These are phyloP conservation scores for Cephus sareptanus DNA, from an alignment of 2,888 invertebrate species.

Conservation along the genomic window DNA sequence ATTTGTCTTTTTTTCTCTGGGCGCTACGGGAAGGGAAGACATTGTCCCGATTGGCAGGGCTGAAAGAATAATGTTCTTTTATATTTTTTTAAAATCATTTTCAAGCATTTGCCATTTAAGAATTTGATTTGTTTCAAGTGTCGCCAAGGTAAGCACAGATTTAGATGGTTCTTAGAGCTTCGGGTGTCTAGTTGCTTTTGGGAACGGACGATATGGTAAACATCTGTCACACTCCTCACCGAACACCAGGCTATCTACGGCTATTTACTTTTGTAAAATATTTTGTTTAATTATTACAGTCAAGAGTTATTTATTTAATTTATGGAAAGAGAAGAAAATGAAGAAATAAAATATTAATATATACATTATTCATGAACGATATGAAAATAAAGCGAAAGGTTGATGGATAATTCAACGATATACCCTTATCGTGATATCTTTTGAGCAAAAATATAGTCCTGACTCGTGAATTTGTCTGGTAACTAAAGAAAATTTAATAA, in stretches of 20 bases:
- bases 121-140: neutral
- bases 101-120: neutral
- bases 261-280: slow-evolving; percentile 63
- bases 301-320: slow-evolving; percentile 63
- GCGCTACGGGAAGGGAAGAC: neutral
- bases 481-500: neutral
- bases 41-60: neutral
- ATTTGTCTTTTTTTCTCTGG: neutral
- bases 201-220: slow-evolving; percentile 36
- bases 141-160: slow-evolving; percentile 41
- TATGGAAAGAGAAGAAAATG: slow-evolving; percentile 51
- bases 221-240: slow-evolving; percentile 39
- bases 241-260: slow-evolving; percentile 35
- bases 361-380: slow-evolving; percentile 54
- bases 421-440: slow-evolving; percentile 18
- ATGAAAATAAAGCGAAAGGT: slow-evolving; percentile 11
- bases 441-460: neutral
- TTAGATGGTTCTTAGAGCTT: slow-evolving; percentile 25
- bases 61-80: neutral
- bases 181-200: slow-evolving; percentile 50
- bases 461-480: neutral
- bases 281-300: slow-evolving; percentile 56
- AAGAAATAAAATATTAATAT: slow-evolving; percentile 57
- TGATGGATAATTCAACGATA: slow-evolving; percentile 34
- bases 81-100: neutral